Evolutionary conservation across 2,888 invertebrate genomes (phyloP).

Genomic region (Aporophyla lueneburgensis): DNA sequence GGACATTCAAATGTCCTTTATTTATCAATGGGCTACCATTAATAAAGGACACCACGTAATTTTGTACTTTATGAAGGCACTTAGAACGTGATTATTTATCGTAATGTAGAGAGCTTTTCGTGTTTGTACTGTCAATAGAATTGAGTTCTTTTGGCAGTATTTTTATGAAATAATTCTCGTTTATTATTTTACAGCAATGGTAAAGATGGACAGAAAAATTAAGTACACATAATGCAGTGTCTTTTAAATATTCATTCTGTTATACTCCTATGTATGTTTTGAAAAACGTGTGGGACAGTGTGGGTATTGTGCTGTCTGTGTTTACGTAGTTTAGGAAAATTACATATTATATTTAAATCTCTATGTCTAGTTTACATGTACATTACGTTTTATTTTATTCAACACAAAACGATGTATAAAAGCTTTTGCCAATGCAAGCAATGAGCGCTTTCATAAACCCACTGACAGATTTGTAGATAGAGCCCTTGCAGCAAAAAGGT

Average conservation of each 20-base stretch:
- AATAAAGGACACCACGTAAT: slow-evolving; percentile 58
- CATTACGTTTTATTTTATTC: not conserved
- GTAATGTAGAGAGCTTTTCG: slow-evolving; percentile 49
- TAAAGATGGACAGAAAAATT: not conserved
- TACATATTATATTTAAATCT: not conserved
- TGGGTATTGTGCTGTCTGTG: too few species aligned
- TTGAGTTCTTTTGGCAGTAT: not conserved
- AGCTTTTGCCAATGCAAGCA: not conserved
- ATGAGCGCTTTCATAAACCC: not conserved
- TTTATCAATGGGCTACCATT: slow-evolving; percentile 59
- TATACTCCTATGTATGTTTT: not conserved
- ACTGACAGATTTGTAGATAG: slow-evolving; percentile 1
- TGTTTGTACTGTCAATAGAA: slow-evolving; percentile 31
- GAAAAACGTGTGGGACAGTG: too few species aligned
- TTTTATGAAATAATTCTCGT: not conserved
- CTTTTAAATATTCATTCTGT: not conserved
- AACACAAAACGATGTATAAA: not conserved
- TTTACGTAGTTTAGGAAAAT: not conserved
- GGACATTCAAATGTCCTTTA: slow-evolving; percentile 65
- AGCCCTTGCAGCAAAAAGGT: not conserved
- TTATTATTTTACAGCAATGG: not conserved
- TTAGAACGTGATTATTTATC: slow-evolving; percentile 35
- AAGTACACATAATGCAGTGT: not conserved
- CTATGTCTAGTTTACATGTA: not conserved
- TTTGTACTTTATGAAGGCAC: slow-evolving; percentile 35